Base-by-base conservation (phyloP, 2,888 invertebrate species). In the Cantharis flavilabris region DNA sequence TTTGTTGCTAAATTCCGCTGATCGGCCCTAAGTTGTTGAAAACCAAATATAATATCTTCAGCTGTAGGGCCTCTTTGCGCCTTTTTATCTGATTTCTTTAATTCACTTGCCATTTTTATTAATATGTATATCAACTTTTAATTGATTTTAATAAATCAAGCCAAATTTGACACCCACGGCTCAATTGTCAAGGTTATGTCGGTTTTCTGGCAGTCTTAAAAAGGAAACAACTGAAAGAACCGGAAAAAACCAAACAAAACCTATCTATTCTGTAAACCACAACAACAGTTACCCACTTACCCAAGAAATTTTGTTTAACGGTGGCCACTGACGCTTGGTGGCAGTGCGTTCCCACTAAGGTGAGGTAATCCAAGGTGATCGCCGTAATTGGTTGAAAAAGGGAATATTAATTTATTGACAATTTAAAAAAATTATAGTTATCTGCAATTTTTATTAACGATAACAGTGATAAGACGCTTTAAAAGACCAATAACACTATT, bases 1-100 rank as follows among this genome's bases (percentile, higher is more conserved):
- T 98, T 98, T 83, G 93, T 93, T 28, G 96, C 95, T 84, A 97
- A 89, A 84, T 92, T 92, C 84, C 97, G 91, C 89, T 98, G 98
- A 86, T 98, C 98, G 83, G 92, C 93, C 69, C 98, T 91, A 72
- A 98, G 91, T 78, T 92, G 90, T 89, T 98, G 97, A 89, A 98
- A 98, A 76, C 95, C 96, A 70, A 92, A 91, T 82, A 97, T 91
- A 84, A 98, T 94, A 89, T 97, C 95, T 87, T 97, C 97, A 80
- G 92, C 92, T 26, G 91, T 89, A 83, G 90, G 90, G 4, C 85
- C 85, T 73, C 91, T 92, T n/a, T 85, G 73, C 83, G 84, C 83
- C 89, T 91, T 85, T 81, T 87, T 86, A 23, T 87, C 86, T 64
- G 76, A 77, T 80, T 86, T 87, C 83, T 88, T 88, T 18, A 82